Conservation (phyloP, 1,140 invertebrate genomes). For the Papilio glaucus region DNA sequence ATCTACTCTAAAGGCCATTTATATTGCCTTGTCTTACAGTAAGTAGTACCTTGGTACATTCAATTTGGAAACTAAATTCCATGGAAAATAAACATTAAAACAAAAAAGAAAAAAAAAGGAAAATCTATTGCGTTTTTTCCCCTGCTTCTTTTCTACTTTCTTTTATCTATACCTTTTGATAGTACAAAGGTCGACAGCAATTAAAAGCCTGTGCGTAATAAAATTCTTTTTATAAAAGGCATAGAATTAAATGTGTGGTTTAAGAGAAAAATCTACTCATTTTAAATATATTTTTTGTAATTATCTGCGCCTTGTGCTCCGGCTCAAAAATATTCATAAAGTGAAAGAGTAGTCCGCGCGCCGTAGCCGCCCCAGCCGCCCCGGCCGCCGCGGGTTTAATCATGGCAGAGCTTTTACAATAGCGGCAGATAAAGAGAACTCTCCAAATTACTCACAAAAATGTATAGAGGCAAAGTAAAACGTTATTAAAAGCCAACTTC, state of each 20-base stretch:
- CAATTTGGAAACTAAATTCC: no score
- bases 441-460: neutral
- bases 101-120: no score
- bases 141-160: no score
- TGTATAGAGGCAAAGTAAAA: neutral
- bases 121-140: no score
- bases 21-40: no score
- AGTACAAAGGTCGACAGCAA: neutral
- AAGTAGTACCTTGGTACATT: no score
- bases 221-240: neutral
- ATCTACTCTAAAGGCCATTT: no score
- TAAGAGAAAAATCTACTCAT: conserved; percentile 1
- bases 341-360: neutral
- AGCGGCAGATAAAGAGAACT: neutral
- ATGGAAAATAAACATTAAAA: no score
- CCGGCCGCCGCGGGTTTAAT: neutral
- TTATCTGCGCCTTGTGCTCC: conserved; percentile 14
- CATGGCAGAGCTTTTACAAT: neutral
- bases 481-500: no score
- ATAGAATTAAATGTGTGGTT: conserved; percentile 14
- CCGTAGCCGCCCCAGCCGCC: no score
- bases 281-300: conserved; percentile 5
- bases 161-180: no score
- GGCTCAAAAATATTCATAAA: conserved; percentile 16
- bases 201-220: neutral